Evolutionary conservation across 1,140 invertebrate species (phyloP).

Genomic region (Theocolax elegans): DNA sequence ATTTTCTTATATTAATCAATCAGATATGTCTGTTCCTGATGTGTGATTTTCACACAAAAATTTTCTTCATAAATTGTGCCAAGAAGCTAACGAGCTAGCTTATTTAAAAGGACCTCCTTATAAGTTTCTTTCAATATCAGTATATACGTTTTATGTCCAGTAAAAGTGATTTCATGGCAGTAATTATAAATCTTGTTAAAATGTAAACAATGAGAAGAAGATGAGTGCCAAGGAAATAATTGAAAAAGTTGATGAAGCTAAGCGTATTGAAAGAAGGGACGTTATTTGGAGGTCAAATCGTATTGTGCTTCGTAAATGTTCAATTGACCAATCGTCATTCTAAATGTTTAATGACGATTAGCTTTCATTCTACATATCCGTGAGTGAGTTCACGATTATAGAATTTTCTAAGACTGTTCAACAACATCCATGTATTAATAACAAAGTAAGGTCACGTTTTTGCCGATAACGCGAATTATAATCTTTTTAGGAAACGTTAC

Average conservation of each 20-base stretch:
- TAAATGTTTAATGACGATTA: constrained; percentile 28
- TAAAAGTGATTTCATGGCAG: too few relatives aligned
- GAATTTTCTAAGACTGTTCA: constrained; percentile 22
- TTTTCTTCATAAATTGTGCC: constrained; percentile 26
- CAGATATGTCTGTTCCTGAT: neutral
- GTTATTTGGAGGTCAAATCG: constrained; percentile 20
- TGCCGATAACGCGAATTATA: too few relatives aligned
- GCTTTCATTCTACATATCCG: constrained; percentile 20
- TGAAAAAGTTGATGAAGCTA: too few relatives aligned
- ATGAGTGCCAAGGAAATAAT: too few relatives aligned
- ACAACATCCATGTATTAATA: neutral
- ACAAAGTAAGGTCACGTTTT: neutral
- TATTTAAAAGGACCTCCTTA: neutral
- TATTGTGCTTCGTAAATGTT: constrained; percentile 19
- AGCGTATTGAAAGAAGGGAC: neutral
- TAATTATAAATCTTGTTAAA: too few relatives aligned
- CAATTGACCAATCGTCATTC: constrained; percentile 30
- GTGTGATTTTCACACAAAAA: neutral
- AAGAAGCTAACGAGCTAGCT: neutral
- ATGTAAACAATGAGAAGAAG: too few relatives aligned
- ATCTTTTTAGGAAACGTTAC: too few relatives aligned
- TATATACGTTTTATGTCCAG: too few relatives aligned
- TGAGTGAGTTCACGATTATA: constrained; percentile 3
- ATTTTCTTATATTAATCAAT: too few relatives aligned
- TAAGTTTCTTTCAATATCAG: neutral